Percentiles rank a stretch among this genome's conserved stretches.
These are phyloP conservation scores for Labrus mixtus DNA, from an alignment of 2,113 vertebrate genomes.

Conservation along the genomic window DNA sequence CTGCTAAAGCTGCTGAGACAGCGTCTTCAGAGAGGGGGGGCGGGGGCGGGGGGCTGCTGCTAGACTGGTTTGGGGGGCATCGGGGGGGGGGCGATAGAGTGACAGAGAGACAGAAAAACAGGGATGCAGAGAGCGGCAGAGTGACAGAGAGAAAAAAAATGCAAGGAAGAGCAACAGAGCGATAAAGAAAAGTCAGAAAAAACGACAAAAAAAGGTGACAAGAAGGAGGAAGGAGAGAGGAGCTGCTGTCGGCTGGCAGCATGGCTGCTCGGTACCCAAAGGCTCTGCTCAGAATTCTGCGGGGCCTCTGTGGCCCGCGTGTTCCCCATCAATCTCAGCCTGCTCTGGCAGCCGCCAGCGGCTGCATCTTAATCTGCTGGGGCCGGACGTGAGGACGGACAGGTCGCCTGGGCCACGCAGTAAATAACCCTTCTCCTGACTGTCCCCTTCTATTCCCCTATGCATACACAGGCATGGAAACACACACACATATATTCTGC, in stretches of 20 bases:
- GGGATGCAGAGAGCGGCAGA: conserved; percentile 55
- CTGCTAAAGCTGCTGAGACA: conserved; percentile 73
- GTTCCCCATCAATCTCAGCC: conserved; percentile 80
- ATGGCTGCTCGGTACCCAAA: conserved; percentile 23
- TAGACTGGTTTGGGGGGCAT: conserved; percentile 41
- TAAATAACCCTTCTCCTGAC: conserved; percentile 78
- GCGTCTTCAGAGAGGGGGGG: conserved; percentile 50
- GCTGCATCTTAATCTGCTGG: conserved; percentile 80
- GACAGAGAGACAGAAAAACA: conserved; percentile 64
- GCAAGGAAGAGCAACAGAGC: conserved; percentile 56
- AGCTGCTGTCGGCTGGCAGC: conserved; percentile 50
- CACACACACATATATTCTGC: conserved; percentile 8
- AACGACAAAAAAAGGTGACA: conserved; percentile 58
- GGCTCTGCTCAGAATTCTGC: conserved; percentile 76
- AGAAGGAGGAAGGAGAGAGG: conserved; percentile 39
- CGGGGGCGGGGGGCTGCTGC: neutral
- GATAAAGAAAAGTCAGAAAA: conserved; percentile 53
- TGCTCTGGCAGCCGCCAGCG: conserved; percentile 70
- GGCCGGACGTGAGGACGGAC: conserved; percentile 81
- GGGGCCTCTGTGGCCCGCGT: conserved; percentile 66
- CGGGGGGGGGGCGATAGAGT: conserved; percentile 35
- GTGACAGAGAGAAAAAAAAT: conserved; percentile 56
- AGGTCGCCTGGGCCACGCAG: conserved; percentile 74
- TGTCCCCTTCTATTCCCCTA: conserved; percentile 60
- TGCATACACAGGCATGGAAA: conserved; percentile 35